Evolutionary conservation across 2,888 invertebrate species (phyloP).

Genomic region (Stomorhina lunata): DNA sequence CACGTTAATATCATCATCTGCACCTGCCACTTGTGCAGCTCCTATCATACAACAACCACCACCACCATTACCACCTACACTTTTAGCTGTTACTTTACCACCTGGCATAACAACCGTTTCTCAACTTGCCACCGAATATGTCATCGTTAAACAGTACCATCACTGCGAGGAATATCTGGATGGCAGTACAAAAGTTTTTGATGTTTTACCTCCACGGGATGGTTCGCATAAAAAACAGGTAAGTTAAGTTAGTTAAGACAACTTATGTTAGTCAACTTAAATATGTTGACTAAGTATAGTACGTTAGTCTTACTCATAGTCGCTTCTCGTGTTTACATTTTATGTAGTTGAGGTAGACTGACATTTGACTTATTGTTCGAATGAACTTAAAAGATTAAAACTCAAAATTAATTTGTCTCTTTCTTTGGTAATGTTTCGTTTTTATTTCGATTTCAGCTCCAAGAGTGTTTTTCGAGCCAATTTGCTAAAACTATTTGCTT

Average conservation of each 20-base stretch:
- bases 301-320: neutral
- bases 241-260: constrained; percentile 22
- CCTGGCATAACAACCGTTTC: constrained; percentile 53
- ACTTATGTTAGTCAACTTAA: neutral
- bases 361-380: neutral
- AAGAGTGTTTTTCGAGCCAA: no score
- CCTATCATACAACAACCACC: neutral
- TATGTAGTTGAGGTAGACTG: neutral
- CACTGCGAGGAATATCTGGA: constrained; percentile 75
- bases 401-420: no score
- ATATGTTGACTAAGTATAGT: neutral
- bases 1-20: constrained; percentile 39
- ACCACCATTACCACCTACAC: constrained; percentile 3
- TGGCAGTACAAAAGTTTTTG: constrained; percentile 73
- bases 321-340: neutral
- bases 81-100: constrained; percentile 45
- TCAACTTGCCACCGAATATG: constrained; percentile 69
- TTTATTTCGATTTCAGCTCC: no score
- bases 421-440: no score
- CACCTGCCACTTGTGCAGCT: no score
- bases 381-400: no score
- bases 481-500: no score
- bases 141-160: constrained; percentile 73
- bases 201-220: constrained; percentile 71
- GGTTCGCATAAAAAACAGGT: constrained; percentile 63